Base-by-base conservation (phyloP, 37 sponge, comb jelly and placozoan species). In the Petrosia ficiformis region DNA sequence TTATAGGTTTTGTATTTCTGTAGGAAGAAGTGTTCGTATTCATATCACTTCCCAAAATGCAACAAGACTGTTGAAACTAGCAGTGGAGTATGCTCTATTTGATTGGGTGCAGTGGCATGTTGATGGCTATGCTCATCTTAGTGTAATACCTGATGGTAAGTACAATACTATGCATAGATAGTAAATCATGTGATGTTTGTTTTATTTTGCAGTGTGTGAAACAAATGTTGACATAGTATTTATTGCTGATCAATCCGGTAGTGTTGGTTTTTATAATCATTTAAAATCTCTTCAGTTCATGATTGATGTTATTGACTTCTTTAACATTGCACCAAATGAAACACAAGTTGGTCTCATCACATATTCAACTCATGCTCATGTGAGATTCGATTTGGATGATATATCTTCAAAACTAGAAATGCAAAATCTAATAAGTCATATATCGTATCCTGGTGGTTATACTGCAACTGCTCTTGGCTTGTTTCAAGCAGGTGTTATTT, bases 141-240 rank as follows among this genome's bases (percentile, higher is more conserved):
- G 92, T 60, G 92, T 91, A 26, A 82, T 86, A 19, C 92, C 92
- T 30, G 87, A 91, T 70, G 75, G 92, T 91, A 39, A 91, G 92
- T 39, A 31, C 6, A 21, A 34, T 8, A 40, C 14, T 74, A 56
- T 74, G 8, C 11, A 11, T 14, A 10, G 4, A 40, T 36, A 34
- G 29, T n/a, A 68, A 8, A 5, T 37, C 5, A 68, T 68, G 38
- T n/a, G 22, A 26, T 61, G 63, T n/a, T 24, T 11, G 28, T 30
- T 54, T 30, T 41, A 36, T 19, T 40, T 31, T 52, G 2, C 80
- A 94, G 94, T 76, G 11, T 94, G 94, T 61, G 73, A 78, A 38
- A 70, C 68, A 5, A 82, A 78, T 28, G 24, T 86, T 42, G 94
- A 94, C 59, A 30, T 94, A 52, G 80, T 89, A 38, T 94, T 89